A percentile compares a stretch with the other conserved stretches of the same genome.
phyloP scores from a whole-genome alignment of 2,797 vertebrate genomes.

The Trachurus trachurus region DNA sequence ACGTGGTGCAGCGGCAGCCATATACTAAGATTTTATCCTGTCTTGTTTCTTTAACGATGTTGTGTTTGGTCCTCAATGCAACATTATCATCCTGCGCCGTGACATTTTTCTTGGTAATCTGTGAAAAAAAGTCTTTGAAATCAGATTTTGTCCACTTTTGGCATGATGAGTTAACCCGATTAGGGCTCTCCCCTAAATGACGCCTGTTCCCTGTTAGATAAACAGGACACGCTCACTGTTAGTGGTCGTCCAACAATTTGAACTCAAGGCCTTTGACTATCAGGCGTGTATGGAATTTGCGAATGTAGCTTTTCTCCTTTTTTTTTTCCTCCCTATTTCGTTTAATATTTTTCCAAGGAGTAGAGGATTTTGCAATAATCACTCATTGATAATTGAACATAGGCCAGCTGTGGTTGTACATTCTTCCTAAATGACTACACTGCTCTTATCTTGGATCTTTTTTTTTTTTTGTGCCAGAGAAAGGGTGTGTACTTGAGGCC shows the following conservation, averaged over 20 bases:
- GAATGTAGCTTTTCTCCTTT: slow-evolving; percentile 21
- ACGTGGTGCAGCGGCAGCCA: no score
- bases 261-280: slow-evolving; percentile 23
- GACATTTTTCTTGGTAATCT: slow-evolving; percentile 7
- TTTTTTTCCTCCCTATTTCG: slow-evolving; percentile 29
- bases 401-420: slow-evolving; percentile 70
- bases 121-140: slow-evolving; percentile 24
- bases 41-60: slow-evolving; percentile 1
- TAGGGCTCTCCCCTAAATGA: slow-evolving; percentile 1
- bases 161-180: background rate
- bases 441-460: slow-evolving; percentile 77
- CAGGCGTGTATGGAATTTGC: slow-evolving; percentile 46
- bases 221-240: slow-evolving; percentile 46
- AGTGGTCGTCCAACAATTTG: slow-evolving; percentile 16
- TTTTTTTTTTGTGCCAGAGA: slow-evolving; percentile 47
- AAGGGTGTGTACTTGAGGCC: slow-evolving; percentile 60
- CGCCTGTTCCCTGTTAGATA: slow-evolving; percentile 18
- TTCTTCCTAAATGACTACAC: slow-evolving; percentile 72
- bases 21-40: no score
- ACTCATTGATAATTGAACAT: slow-evolving; percentile 66
- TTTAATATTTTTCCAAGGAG: slow-evolving; percentile 75
- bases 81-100: background rate
- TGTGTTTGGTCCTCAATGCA: slow-evolving; percentile 21
- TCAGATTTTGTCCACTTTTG: slow-evolving; percentile 10
- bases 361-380: slow-evolving; percentile 58